Evolutionary conservation across 2,888 invertebrate genomes (phyloP).

Genomic region (Luperina nickerlii): DNA sequence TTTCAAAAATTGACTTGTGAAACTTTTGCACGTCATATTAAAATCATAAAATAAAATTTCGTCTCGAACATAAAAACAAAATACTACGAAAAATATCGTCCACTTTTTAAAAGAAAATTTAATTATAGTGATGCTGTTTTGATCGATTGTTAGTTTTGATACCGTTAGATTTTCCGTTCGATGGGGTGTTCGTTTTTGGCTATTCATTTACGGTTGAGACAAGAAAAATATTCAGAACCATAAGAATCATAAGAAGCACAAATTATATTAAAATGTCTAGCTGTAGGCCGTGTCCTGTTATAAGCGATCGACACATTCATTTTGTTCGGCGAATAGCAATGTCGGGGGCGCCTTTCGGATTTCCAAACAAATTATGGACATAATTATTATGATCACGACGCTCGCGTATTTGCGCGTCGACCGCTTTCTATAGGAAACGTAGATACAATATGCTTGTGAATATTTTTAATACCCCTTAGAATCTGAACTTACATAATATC

Average conservation of each 20-base stretch:
- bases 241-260: not conserved
- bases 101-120: not conserved
- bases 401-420: not conserved
- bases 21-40: not conserved
- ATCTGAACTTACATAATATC: constrained; percentile 16
- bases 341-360: too few species aligned
- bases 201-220: not conserved
- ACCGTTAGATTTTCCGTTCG: not conserved
- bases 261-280: not conserved
- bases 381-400: not conserved
- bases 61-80: not conserved
- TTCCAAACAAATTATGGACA: not conserved
- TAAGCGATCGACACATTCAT: not conserved
- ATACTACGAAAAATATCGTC: not conserved
- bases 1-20: not conserved
- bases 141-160: not conserved
- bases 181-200: not conserved
- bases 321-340: not conserved
- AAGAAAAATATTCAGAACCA: not conserved
- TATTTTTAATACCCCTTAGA: not conserved
- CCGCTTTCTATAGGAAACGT: not conserved
- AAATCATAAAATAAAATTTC: not conserved
- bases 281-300: not conserved
- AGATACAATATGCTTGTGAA: not conserved
- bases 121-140: not conserved